phyloP scores from a whole-genome alignment of 2,888 invertebrate genomes.

The Masnerella sp. region DNA sequence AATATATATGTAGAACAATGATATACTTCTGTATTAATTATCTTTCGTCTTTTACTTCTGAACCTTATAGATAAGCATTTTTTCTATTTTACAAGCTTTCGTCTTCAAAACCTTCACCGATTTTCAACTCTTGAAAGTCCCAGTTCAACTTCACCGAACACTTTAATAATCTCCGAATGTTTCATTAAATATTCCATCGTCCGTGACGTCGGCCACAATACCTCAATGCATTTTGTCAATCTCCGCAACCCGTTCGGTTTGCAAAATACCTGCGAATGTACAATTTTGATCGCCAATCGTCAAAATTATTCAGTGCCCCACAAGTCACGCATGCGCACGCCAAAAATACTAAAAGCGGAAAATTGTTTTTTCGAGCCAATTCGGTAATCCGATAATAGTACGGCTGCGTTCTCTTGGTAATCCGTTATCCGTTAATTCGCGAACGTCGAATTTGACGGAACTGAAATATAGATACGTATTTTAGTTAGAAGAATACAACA shows the following conservation, averaged over 20 bases:
- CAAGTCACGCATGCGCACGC: not conserved
- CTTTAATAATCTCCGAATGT: slow-evolving; percentile 7
- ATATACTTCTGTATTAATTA: too few relatives aligned
- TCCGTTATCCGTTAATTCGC: slow-evolving; percentile 52
- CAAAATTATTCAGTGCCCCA: slow-evolving; percentile 28
- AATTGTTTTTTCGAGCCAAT: slow-evolving; percentile 46
- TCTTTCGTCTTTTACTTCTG: too few relatives aligned
- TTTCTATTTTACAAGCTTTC: too few relatives aligned
- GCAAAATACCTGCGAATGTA: slow-evolving; percentile 10
- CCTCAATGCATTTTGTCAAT: too few relatives aligned
- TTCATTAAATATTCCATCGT: slow-evolving; percentile 10
- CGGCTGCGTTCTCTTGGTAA: slow-evolving; percentile 39
- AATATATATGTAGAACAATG: too few relatives aligned
- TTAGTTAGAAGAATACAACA: too few relatives aligned
- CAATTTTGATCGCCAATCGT: slow-evolving; percentile 21
- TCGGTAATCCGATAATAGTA: slow-evolving; percentile 52
- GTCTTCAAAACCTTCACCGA: too few relatives aligned
- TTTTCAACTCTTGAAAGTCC: slow-evolving; percentile 16
- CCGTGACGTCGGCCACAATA: too few relatives aligned
- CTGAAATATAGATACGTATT: slow-evolving; percentile 33
- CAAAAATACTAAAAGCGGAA: slow-evolving; percentile 36
- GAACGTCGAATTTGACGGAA: slow-evolving; percentile 30
- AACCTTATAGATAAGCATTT: too few relatives aligned
- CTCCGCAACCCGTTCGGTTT: not conserved
- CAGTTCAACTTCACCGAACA: slow-evolving; percentile 6